Evolutionary conservation across 1,140 invertebrate genomes (phyloP).

Genomic region (Drosophila mauritiana): DNA sequence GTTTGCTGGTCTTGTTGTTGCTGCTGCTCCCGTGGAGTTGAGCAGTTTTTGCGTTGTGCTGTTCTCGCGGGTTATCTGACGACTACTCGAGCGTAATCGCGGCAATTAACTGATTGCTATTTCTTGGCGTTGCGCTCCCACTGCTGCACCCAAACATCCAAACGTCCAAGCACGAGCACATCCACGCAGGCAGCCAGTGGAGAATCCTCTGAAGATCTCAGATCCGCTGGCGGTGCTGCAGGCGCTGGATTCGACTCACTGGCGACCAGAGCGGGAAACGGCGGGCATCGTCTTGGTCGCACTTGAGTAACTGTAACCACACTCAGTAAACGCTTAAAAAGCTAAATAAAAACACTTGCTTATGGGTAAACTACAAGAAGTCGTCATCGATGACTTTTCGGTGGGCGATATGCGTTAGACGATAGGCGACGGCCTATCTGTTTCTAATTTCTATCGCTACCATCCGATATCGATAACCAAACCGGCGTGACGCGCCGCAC

Average conservation of each 20-base stretch:
- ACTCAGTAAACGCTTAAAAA: constrained; percentile 46
- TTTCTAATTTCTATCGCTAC: not conserved
- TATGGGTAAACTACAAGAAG: constrained; percentile 49
- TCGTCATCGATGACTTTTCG: constrained; percentile 71
- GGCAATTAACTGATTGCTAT: constrained; percentile 45
- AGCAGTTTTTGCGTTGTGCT: not conserved
- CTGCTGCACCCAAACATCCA: constrained; percentile 27
- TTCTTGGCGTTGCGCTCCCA: constrained; percentile 15
- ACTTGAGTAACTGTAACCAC: not conserved
- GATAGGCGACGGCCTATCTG: not conserved
- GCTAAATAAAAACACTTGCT: constrained; percentile 68
- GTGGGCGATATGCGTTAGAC: constrained; percentile 17
- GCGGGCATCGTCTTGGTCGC: constrained; percentile 25
- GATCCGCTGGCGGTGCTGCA: not conserved
- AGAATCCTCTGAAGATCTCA: not conserved
- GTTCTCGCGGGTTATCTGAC: constrained; percentile 14
- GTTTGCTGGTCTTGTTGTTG: constrained; percentile 15
- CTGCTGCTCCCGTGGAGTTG: not conserved
- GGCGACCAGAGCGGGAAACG: constrained; percentile 9
- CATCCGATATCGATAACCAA: not conserved
- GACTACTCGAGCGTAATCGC: constrained; percentile 30
- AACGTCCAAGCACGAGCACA: constrained; percentile 7
- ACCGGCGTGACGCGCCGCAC: constrained; percentile 36
- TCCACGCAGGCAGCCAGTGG: constrained; percentile 59
- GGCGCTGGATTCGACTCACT: constrained; percentile 35